A percentile compares a stretch with the other conserved stretches of the same genome.
Conservation (phyloP, 2,113 vertebrate genomes). For the Alosa alosa region DNA sequence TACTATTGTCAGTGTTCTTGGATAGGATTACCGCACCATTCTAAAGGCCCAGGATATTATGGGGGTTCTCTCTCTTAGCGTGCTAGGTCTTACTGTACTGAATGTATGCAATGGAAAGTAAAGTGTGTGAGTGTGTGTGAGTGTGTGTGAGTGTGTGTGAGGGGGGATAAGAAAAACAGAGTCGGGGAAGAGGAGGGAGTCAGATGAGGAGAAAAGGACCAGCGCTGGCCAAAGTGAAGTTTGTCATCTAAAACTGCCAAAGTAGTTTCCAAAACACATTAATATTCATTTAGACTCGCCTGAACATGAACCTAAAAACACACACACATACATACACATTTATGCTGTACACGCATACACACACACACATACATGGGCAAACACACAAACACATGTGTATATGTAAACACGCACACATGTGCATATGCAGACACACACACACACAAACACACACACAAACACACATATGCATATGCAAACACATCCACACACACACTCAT, state of each 20-base stretch:
- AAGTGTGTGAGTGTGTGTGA: background rate
- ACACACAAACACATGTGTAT: background rate
- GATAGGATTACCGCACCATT: background rate
- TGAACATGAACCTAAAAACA: background rate
- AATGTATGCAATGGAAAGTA: background rate
- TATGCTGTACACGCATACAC: background rate
- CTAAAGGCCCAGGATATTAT: no score
- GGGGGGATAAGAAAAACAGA: background rate
- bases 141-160: background rate
- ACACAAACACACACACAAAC: background rate
- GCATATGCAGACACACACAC: background rate
- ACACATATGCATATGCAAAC: background rate
- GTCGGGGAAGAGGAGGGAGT: background rate
- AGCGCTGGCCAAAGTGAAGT: background rate
- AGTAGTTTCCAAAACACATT: no score
- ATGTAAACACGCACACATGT: background rate
- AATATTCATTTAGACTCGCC: no score
- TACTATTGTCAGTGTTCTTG: background rate
- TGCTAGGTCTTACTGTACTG: background rate
- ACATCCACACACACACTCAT: background rate
- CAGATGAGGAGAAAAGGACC: background rate
- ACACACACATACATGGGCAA: background rate
- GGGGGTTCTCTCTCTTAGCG: no score
- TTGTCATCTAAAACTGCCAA: no score
- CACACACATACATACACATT: background rate